These are phyloP conservation scores for Porites cylindrica DNA, from an alignment of 92 coral and sea anemone species.

Conservation along the genomic window DNA sequence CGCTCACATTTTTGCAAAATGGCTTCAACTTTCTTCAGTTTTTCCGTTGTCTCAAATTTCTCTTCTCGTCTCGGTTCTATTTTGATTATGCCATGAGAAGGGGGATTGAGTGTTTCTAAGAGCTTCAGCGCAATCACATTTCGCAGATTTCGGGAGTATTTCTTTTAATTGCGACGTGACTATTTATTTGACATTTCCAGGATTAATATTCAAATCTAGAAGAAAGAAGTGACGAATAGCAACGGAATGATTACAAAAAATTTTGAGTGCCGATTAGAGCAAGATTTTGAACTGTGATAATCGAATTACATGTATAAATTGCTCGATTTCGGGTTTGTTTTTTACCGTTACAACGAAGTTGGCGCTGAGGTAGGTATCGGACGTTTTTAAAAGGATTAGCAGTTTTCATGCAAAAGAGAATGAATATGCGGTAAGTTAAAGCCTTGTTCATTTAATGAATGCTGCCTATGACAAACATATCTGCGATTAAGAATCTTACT, in stretches of 20 bases:
- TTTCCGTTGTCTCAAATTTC: not conserved
- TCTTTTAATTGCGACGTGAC: slow-evolving; percentile 14
- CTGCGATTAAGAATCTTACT: slow-evolving; percentile 4
- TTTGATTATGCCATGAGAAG: not conserved
- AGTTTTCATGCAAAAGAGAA: not conserved
- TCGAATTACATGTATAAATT: not conserved
- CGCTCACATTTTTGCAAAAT: not conserved
- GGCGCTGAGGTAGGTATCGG: not conserved
- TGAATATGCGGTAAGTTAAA: slow-evolving; percentile 23
- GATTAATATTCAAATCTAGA: slow-evolving; percentile 31
- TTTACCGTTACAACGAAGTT: not conserved
- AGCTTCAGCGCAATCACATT: not conserved
- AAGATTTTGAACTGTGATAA: slow-evolving; percentile 12
- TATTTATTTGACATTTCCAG: slow-evolving; percentile 8
- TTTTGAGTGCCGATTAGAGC: not conserved
- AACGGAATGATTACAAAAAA: not conserved
- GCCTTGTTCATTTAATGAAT: slow-evolving; percentile 25
- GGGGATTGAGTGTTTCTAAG: not conserved
- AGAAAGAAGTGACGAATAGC: not conserved
- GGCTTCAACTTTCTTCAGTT: not conserved
- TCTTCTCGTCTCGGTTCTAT: not conserved
- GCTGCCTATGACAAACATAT: slow-evolving; percentile 1
- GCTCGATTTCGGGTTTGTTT: not conserved
- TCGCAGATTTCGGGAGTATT: not conserved
- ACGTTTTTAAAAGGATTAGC: not conserved